phyloP scores from a whole-genome alignment of 2,888 invertebrate species.

The Sceliomorpha sp. region DNA sequence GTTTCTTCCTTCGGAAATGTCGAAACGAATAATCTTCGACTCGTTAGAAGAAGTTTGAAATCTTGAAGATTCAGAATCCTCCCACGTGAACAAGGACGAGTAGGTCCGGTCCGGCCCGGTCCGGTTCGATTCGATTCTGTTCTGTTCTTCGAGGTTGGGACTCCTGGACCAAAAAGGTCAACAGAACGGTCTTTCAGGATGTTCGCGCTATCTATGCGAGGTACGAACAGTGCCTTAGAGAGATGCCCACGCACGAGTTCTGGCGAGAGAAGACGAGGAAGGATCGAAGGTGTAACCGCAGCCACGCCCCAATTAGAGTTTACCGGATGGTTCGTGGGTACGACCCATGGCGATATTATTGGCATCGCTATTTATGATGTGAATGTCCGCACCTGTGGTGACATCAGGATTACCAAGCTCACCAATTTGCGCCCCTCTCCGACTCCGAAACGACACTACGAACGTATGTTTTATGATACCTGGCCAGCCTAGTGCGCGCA shows the following conservation, averaged over 20 bases:
- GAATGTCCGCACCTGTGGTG: slow-evolving; percentile 79
- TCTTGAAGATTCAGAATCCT: background rate
- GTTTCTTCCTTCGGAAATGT: too few species aligned
- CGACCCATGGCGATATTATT: slow-evolving; percentile 23
- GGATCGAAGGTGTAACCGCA: slow-evolving; percentile 69
- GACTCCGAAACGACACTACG: background rate
- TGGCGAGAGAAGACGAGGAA: slow-evolving; percentile 35
- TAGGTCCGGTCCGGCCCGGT: too few species aligned
- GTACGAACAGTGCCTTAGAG: slow-evolving; percentile 3
- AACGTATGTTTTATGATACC: slow-evolving; percentile 4
- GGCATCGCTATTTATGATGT: slow-evolving; percentile 75
- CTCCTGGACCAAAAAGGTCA: slow-evolving; percentile 1
- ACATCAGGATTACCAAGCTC: slow-evolving; percentile 58
- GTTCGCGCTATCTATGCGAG: too few species aligned
- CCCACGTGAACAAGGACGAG: slow-evolving; percentile 2
- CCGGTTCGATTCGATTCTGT: too few species aligned
- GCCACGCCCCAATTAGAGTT: slow-evolving; percentile 79
- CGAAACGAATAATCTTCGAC: too few species aligned
- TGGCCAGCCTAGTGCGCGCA: too few species aligned
- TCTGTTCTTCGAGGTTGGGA: background rate
- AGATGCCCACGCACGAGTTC: slow-evolving; percentile 13
- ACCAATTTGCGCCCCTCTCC: slow-evolving; percentile 32
- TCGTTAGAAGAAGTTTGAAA: too few species aligned
- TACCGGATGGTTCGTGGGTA: slow-evolving; percentile 63
- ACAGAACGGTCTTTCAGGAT: background rate